Base-by-base conservation (phyloP, 1,140 invertebrate species). In the Tenebrio molitor region DNA sequence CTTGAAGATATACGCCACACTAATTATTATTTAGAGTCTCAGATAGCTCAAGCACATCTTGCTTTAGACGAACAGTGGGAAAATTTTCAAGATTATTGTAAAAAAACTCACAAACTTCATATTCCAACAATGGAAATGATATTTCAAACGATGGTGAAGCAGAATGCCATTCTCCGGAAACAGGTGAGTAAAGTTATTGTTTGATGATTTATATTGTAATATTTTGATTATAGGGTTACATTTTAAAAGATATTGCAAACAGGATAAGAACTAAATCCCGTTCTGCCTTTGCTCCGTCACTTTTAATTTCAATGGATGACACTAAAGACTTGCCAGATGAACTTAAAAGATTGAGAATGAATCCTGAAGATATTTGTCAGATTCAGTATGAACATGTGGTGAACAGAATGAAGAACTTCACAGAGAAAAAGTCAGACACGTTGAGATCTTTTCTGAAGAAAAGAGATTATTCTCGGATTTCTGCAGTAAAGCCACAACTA, bases 61-160 rank as follows among this genome's bases (percentile, higher is more conserved):
- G 82, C 86, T 7, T 81, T 92, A 2, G 88, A 91, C 74, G 83
- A 86, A 8, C 86, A 89, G 65, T 91, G 89, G 90, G 86, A 86
- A 8, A 84, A 86, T 64, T 85, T 86, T 76, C 82, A 87, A 67
- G 81, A 86, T 58, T 79, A 84, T 12, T 81, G 83, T 1, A 85
- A 85, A 67, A 85, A 84, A 66, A 78, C 75, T 3, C 80, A 83
- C 10, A 82, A 80, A 69, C 81, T 85, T 78, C 84, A 84, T 76
- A 87, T 89, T 74, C 87, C 88, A 1, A 88, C 87, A 1, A 77
- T 91, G 71, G 90, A 92, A 78, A 86, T 88, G 19, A 87, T 92
- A 2, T 92, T 91, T 80, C 88, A 91, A 78, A 86, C 89, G 0
- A 84, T 92, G 70, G 87, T 90, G 6, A 86, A 85, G 25, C 88